Evolutionary conservation across 1,140 invertebrate species (phyloP).

Genomic region (roundworm (Caenorhabditis elegans)): WBcel235 BX284604.4:88501-89000

Average conservation of each 20-base stretch:
- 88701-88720: constrained; percentile 13
- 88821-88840: not conserved
- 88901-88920: constrained; percentile 21
- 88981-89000: too few species aligned
- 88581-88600: too few species aligned
- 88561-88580: too few species aligned
- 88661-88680: too few species aligned
- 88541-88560: too few species aligned
- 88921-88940: constrained; percentile 7
- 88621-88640: too few species aligned
- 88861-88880: constrained; percentile 8
- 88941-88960: not conserved
- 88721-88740: not conserved
- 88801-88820: not conserved
- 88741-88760: not conserved
- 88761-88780: constrained; percentile 12
- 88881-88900: not conserved
- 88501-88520: too few species aligned
- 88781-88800: constrained; percentile 26
- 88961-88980: too few species aligned
- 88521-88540: too few species aligned
- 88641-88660: too few species aligned
- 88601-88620: too few species aligned
- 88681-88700: too few species aligned
- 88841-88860: constrained; percentile 19